These are phyloP conservation scores for Leucopsar rothschildi DNA, from an alignment of 2,113 vertebrate species.

Conservation along the genomic window DNA sequence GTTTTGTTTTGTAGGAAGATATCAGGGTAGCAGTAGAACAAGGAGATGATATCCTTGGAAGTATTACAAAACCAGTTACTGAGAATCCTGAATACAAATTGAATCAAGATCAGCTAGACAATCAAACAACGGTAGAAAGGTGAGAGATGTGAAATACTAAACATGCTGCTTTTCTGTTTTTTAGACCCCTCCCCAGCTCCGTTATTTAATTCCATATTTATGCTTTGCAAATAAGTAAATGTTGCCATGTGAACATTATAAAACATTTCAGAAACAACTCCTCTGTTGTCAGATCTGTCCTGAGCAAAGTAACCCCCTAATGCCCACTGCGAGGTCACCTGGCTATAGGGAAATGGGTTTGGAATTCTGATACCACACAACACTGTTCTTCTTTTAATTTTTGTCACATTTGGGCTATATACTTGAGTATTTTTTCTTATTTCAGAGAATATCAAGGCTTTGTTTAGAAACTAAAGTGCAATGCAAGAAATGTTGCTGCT, in stretches of 20 bases:
- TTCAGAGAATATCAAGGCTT: not conserved
- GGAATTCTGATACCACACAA: not conserved
- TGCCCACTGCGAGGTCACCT: accelerated
- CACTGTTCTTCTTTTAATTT: not conserved
- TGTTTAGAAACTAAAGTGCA: not conserved
- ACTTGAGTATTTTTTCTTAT: not conserved
- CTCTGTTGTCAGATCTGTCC: not conserved
- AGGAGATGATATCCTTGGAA: conserved; percentile 80
- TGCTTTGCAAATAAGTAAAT: not conserved
- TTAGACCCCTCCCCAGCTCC: not conserved
- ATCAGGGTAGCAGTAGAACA: conserved; percentile 80
- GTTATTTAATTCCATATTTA: not conserved
- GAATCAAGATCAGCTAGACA: conserved; percentile 92
- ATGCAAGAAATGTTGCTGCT: not conserved
- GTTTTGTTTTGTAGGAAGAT: conserved; percentile 76
- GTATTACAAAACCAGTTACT: conserved; percentile 82
- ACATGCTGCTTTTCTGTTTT: not conserved
- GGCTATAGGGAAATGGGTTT: not conserved
- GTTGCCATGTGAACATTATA: not conserved
- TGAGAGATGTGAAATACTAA: conserved; percentile 36
- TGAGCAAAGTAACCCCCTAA: not conserved
- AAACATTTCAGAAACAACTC: not conserved
- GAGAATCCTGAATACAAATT: conserved; percentile 81
- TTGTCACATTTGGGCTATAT: not conserved
- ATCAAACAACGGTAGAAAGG: conserved; percentile 90